These are phyloP conservation scores for Fragum whitleyi DNA, from an alignment of 2,888 invertebrate species.

Conservation along the genomic window DNA sequence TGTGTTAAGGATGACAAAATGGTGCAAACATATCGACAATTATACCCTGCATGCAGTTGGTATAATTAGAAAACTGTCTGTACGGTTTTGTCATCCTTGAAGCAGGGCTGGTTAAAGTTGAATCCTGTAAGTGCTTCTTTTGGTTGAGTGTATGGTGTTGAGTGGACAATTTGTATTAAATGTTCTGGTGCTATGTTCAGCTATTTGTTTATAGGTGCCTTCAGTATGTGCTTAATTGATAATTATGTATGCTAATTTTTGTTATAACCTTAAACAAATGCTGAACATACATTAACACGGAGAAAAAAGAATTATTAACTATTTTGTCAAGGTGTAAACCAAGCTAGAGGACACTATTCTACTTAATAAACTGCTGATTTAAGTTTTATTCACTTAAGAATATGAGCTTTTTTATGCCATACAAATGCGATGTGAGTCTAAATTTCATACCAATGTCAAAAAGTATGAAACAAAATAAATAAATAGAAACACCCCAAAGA, in stretches of 20 bases:
- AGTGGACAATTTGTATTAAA: neutral
- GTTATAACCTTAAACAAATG: neutral
- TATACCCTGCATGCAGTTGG: no score
- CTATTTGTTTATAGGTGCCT: neutral
- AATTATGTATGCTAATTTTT: constrained; percentile 4
- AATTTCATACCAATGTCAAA: no score
- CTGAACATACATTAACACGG: neutral
- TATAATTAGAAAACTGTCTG: no score
- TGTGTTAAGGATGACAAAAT: no score
- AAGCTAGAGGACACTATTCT: neutral
- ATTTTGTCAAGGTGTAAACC: constrained; percentile 12
- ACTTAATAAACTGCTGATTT: no score
- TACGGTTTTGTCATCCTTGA: no score
- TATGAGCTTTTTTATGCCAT: no score
- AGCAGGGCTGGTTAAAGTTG: neutral
- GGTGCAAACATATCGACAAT: no score
- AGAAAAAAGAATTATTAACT: neutral
- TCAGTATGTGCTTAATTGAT: neutral
- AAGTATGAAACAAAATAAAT: no score
- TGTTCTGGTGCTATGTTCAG: neutral
- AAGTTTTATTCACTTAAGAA: no score
- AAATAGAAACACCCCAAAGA: no score
- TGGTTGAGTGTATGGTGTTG: neutral
- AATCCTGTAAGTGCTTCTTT: neutral
- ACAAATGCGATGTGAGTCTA: no score